Percentiles rank a stretch among this genome's conserved stretches.
Conservation (phyloP, 2,888 invertebrate species). For the Limnephilus auricula region DNA sequence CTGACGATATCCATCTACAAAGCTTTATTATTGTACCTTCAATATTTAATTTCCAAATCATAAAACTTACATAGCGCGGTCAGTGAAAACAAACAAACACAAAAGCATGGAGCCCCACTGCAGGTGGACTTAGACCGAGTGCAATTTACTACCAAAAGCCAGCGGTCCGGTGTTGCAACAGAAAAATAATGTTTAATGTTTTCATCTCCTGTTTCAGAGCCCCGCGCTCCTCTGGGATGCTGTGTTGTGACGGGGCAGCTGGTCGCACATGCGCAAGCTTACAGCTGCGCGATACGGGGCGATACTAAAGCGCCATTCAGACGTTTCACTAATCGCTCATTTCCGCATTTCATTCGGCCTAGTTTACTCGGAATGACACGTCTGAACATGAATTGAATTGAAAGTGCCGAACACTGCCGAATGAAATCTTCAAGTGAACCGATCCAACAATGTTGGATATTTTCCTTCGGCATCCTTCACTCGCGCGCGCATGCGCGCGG, state of each 20-base stretch:
- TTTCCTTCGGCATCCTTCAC: no score
- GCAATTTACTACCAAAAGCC: background rate
- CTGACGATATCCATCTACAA: background rate
- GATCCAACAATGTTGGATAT: no score
- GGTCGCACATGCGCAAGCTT: background rate
- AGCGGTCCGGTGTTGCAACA: conserved; percentile 3
- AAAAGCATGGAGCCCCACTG: background rate
- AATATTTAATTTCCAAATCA: background rate
- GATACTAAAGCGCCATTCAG: no score
- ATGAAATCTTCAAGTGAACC: no score
- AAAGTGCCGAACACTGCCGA: no score
- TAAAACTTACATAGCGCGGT: background rate
- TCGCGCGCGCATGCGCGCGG: no score
- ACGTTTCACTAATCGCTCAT: no score
- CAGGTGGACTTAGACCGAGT: background rate
- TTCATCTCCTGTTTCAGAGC: conserved; percentile 6
- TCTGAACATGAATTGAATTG: no score
- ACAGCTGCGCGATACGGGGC: background rate
- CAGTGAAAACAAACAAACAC: background rate
- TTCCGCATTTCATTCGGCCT: no score
- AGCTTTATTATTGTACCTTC: background rate
- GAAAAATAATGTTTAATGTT: conserved; percentile 4
- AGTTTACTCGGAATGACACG: no score
- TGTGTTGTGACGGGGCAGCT: background rate
- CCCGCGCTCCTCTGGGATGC: background rate